A percentile compares a stretch with the other conserved stretches of the same genome.
phyloP scores from a whole-genome alignment of 2,888 invertebrate species.

The Clunio marinus region DNA sequence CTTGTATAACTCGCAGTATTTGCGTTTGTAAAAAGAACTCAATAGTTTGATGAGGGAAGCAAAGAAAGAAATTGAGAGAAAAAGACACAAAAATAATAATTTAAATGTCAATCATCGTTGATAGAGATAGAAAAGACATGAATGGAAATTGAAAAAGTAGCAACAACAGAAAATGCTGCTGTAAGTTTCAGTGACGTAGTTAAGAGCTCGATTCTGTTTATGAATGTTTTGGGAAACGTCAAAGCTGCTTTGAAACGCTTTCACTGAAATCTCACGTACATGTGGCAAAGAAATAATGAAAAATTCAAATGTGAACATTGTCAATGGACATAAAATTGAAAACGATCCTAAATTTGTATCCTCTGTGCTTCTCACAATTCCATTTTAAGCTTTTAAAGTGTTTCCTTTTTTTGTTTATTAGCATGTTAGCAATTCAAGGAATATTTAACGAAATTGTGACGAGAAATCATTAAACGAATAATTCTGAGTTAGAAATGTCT shows the following conservation, averaged over 20 bases:
- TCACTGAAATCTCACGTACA: slow-evolving; percentile 11
- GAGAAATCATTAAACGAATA: too few species aligned
- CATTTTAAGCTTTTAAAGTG: too few species aligned
- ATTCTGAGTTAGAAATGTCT: too few species aligned
- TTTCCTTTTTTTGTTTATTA: too few species aligned
- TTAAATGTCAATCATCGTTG: slow-evolving; percentile 40
- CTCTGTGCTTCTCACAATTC: neutral
- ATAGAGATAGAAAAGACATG: slow-evolving; percentile 33
- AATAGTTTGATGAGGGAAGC: neutral
- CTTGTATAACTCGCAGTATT: too few species aligned
- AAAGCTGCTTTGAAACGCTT: neutral
- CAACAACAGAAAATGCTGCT: slow-evolving; percentile 8
- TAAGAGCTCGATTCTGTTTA: too few species aligned
- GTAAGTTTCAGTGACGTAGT: neutral
- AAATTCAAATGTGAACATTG: slow-evolving; percentile 25
- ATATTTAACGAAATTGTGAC: too few species aligned
- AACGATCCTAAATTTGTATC: slow-evolving; percentile 8
- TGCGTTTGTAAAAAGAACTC: too few species aligned
- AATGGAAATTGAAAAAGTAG: slow-evolving; percentile 37
- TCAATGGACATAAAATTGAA: slow-evolving; percentile 14
- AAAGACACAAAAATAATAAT: slow-evolving; percentile 39
- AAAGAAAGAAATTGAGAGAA: neutral
- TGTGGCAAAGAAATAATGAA: slow-evolving; percentile 31
- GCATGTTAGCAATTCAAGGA: too few species aligned
- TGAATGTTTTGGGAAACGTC: neutral